Base-by-base conservation (phyloP, 2,888 invertebrate species). In the Agriotes lineatus region DNA sequence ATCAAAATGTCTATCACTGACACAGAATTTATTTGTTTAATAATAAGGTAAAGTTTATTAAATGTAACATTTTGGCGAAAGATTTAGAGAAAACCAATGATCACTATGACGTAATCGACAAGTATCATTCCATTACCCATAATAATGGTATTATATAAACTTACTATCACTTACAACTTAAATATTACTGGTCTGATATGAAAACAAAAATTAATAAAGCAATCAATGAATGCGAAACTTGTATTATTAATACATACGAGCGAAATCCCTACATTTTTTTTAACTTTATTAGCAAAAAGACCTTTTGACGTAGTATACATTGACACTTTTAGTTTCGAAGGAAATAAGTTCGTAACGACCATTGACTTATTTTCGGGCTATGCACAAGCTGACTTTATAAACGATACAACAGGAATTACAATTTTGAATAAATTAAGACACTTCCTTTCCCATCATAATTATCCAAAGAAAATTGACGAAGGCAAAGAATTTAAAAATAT, bases 401-500 rank as follows among this genome's bases (percentile, higher is more conserved):
- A n/a, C n/a, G n/a, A n/a, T n/a, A n/a, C n/a, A n/a, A n/a, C n/a
- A n/a, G n/a, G n/a, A n/a, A n/a, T n/a, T n/a, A n/a, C n/a, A n/a
- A n/a, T n/a, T n/a, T n/a, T n/a, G n/a, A n/a, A n/a, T n/a, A n/a
- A n/a, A n/a, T n/a, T n/a, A n/a, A n/a, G n/a, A n/a, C n/a, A n/a
- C n/a, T n/a, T n/a, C n/a, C n/a, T n/a, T n/a, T n/a, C n/a, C n/a
- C n/a, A n/a, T n/a, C n/a, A n/a, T n/a, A n/a, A n/a, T n/a, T n/a
- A n/a, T 33, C 73, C 71, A n/a, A 50, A 50, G n/a, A 64, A 59
- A 33, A 52, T 70, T 2, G 73, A 73, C 22, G 67, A 71, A 65
- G 73, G 68, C 0, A 71, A 67, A 56, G 67, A 73, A 59, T 70
- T 73, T 50, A 72, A 70, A 60, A 72, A 73, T 14, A 62, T 63